Conservation (phyloP, 2,113 vertebrate genomes). For the Melanocharis versteri region DNA sequence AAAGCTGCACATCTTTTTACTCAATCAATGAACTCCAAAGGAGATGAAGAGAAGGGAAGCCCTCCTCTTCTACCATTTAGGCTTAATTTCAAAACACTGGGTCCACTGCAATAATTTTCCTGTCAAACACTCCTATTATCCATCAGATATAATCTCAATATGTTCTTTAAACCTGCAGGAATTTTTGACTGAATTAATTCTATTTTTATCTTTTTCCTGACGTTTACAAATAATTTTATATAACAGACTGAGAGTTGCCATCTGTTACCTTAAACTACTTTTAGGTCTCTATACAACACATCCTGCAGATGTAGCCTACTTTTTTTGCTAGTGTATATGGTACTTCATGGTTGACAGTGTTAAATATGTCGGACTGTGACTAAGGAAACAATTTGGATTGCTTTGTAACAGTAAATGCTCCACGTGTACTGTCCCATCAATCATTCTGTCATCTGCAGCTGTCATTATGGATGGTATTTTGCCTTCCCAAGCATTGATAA, state of each 20-base stretch:
- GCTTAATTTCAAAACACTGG: not conserved
- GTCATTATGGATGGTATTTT: not conserved
- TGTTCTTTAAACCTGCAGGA: slow-evolving; percentile 33
- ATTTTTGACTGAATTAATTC: slow-evolving; percentile 47
- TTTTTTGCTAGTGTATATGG: slow-evolving; percentile 12
- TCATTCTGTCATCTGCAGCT: not conserved
- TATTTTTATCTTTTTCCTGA: slow-evolving; percentile 59
- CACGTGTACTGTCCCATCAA: not conserved
- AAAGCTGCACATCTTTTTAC: not conserved
- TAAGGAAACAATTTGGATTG: not conserved
- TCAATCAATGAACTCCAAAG: not conserved
- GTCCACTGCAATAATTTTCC: not conserved
- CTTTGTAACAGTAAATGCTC: slow-evolving; percentile 1
- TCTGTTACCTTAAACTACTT: slow-evolving; percentile 64
- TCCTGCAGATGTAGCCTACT: slow-evolving; percentile 48
- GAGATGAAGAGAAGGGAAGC: not conserved
- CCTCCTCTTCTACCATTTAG: not conserved
- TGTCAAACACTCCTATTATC: not conserved
- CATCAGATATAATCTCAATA: not conserved
- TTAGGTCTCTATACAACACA: slow-evolving; percentile 48
- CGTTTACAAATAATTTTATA: slow-evolving; percentile 67
- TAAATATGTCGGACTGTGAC: not conserved
- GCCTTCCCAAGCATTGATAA: not conserved
- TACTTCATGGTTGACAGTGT: not conserved
- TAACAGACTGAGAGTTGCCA: slow-evolving; percentile 29